Evolutionary conservation across 2,797 vertebrate species (phyloP).

Genomic region (Lepus oiostolus): DNA sequence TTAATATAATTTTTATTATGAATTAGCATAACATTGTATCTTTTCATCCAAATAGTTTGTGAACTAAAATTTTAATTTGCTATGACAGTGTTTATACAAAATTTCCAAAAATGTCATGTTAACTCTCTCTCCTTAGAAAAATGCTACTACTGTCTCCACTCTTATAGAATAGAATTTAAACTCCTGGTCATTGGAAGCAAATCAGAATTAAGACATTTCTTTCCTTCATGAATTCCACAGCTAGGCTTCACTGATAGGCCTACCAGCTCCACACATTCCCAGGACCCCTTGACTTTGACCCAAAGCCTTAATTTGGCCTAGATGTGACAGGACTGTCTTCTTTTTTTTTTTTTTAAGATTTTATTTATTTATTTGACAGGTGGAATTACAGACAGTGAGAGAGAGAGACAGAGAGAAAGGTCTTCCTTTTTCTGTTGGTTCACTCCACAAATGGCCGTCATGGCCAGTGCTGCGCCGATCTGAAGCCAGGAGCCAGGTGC

Average conservation of each 20-base stretch:
- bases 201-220: not conserved
- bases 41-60: not conserved
- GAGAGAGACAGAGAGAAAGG: no score
- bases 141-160: not conserved
- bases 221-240: not conserved
- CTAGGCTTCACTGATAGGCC: rapidly evolving
- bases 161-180: not conserved
- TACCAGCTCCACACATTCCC: no score
- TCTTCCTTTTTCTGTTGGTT: no score
- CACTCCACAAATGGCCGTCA: no score
- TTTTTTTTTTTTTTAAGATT: no score
- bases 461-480: no score
- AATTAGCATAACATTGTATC: conserved; percentile 4
- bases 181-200: not conserved
- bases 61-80: conserved; percentile 46
- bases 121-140: conserved; percentile 39
- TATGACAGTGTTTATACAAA: conserved; percentile 11
- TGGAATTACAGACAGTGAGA: no score
- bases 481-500: no score
- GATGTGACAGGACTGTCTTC: not conserved
- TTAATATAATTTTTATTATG: conserved; percentile 16
- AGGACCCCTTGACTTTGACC: not conserved
- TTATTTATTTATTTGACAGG: no score
- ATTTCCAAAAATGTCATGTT: not conserved
- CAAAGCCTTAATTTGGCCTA: not conserved